These are phyloP conservation scores for Drosophila arizonae DNA, from an alignment of 1,140 invertebrate genomes.

Conservation along the genomic window DNA sequence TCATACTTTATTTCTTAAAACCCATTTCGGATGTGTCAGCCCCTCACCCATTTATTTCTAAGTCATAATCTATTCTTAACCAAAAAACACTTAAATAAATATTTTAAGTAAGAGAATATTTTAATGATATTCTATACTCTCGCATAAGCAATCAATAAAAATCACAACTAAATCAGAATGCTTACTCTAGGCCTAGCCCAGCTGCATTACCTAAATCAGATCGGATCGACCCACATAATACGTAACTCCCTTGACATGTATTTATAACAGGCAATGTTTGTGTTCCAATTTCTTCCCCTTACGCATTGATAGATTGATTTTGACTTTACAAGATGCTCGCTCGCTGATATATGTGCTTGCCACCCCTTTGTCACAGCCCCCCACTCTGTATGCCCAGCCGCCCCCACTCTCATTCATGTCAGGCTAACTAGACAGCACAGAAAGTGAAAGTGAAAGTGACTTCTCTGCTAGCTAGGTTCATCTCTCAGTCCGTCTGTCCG, in stretches of 20 bases:
- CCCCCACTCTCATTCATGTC: constrained; percentile 2
- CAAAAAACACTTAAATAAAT: too few relatives aligned
- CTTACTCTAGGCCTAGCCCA: background rate
- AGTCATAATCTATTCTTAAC: too few relatives aligned
- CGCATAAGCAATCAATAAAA: too few relatives aligned
- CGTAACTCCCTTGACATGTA: constrained; percentile 24
- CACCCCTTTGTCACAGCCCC: constrained; percentile 45
- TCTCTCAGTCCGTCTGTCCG: constrained; percentile 5
- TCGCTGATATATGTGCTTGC: constrained; percentile 22
- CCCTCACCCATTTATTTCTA: too few relatives aligned
- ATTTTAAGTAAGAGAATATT: too few relatives aligned
- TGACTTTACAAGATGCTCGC: constrained; percentile 54
- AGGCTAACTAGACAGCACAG: constrained; percentile 32
- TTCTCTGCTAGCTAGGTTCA: constrained; percentile 21
- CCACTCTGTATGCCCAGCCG: too few relatives aligned
- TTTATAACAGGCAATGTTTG: constrained; percentile 28
- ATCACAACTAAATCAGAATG: background rate
- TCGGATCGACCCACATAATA: background rate
- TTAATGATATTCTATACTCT: too few relatives aligned
- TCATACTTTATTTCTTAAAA: too few relatives aligned
- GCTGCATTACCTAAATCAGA: background rate
- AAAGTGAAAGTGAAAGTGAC: constrained; percentile 66
- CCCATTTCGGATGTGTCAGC: too few relatives aligned
- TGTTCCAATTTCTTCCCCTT: constrained; percentile 38
- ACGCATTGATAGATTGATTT: constrained; percentile 70